Evolutionary conservation across 1,140 invertebrate species (phyloP), one percentile per base, ranked within the genome.

Genomic region (Neotoxoptera formosana): DNA sequence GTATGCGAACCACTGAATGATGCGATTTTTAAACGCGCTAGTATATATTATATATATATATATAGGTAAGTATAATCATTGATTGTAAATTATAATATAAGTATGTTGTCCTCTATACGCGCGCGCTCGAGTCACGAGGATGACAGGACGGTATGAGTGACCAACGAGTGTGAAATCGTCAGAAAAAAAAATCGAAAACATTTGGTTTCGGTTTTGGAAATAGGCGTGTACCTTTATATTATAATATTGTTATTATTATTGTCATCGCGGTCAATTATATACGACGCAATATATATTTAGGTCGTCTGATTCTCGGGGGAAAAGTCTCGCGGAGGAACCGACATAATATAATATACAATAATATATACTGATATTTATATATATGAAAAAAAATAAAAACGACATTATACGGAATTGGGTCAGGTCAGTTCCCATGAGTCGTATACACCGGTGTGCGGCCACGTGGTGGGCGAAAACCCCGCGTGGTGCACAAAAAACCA

Each of bases 361-460:
- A n/a, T 76, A n/a, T n/a, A n/a, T n/a, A n/a, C 60, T 67, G 83
- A 48, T 60, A 53, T 53, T 2, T 51, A 47, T 11, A 9, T 51
- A 90, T 30, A 60, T 41, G 45, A 30, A 67, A 20, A 36, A 25
- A 60, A 90, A 90, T 45, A 90, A 89, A 48, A 41, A 47, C 21
- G 47, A 84, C 53, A 45, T n/a, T 67, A n/a, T n/a, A 47, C 30
- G 56, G 45, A 93, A 89, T 88, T 76, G 23, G 84, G 84, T 93
- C 93, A 48, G 93, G 45, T 89, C 93, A 67, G 93, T 90, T 90
- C 87, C 56, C 93, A 93, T 88, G n/a, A 76, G 30, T 88, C 48
- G 17, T 34, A n/a, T n/a, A n/a, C n/a, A 51, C 6, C 60, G 11
- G 7, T 45, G 7, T 45, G 21, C 1, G 9, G 56, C 34, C 53